phyloP scores from a whole-genome alignment of 2,888 invertebrate species.

The Amphiduros pacificus region DNA sequence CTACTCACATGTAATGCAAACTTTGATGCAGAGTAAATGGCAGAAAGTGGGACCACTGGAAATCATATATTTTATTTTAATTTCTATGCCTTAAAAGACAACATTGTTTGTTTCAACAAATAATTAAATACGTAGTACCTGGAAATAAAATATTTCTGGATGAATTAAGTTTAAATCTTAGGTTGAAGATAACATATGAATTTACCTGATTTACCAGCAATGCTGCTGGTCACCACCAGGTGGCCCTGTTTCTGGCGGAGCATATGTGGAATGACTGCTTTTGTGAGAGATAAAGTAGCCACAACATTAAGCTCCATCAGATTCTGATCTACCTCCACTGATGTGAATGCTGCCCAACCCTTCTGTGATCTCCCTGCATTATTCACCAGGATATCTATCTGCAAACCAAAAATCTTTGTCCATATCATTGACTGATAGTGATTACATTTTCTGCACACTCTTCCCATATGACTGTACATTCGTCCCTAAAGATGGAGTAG shows the following conservation, averaged over 20 bases:
- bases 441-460: too few species aligned
- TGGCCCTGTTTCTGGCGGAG: conserved; percentile 65
- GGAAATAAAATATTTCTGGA: too few species aligned
- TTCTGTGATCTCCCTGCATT: conserved; percentile 82
- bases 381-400: conserved; percentile 76
- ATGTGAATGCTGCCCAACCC: conserved; percentile 72
- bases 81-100: too few species aligned
- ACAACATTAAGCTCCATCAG: conserved; percentile 80
- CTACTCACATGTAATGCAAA: neutral
- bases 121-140: too few species aligned
- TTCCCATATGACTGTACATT: too few species aligned
- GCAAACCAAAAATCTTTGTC: too few species aligned
- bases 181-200: neutral
- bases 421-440: too few species aligned
- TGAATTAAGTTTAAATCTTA: too few species aligned
- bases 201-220: conserved; percentile 70
- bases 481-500: too few species aligned
- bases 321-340: conserved; percentile 72
- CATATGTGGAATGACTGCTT: conserved; percentile 70
- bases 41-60: neutral
- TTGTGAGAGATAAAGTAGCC: conserved; percentile 71
- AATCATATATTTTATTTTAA: too few species aligned
- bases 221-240: conserved; percentile 74
- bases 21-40: neutral
- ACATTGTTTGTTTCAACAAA: too few species aligned